Conservation (phyloP, 2,888 invertebrate species). For the Erebia ligea region DNA sequence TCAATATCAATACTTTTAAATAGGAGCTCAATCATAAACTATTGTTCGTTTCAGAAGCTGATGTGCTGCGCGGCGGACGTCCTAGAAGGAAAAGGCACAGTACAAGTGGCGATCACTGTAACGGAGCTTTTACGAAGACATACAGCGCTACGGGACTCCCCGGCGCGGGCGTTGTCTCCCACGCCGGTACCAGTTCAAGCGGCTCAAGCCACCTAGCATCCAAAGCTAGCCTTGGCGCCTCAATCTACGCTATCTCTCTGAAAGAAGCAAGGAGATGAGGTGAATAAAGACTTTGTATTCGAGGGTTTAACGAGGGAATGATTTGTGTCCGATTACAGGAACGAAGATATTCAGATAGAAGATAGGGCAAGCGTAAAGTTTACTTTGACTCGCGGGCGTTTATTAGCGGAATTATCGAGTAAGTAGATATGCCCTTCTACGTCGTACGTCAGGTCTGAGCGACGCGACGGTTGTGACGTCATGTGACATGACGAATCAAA, state of each 20-base stretch:
- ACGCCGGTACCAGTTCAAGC: conserved; percentile 38
- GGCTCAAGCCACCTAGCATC: conserved; percentile 71
- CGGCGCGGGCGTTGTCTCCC: conserved; percentile 40
- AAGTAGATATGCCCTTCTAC: too few relatives aligned
- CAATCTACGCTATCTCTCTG: conserved; percentile 65
- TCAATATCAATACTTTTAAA: too few relatives aligned
- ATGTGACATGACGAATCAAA: too few relatives aligned
- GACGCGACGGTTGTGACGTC: too few relatives aligned
- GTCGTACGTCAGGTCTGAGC: too few relatives aligned
- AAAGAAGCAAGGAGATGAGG: conserved; percentile 2
- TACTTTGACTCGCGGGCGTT: background rate
- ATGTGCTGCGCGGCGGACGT: conserved; percentile 96
- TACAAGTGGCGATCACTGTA: conserved; percentile 95
- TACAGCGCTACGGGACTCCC: conserved; percentile 48
- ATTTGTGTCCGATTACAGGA: background rate
- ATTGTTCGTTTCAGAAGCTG: conserved; percentile 87
- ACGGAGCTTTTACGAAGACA: conserved; percentile 89
- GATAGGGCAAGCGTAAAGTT: background rate
- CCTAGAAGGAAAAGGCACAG: conserved; percentile 94
- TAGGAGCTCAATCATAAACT: too few relatives aligned
- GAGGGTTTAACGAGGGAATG: conserved; percentile 3
- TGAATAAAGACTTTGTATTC: conserved; percentile 20
- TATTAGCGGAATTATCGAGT: too few relatives aligned
- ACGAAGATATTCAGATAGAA: too few relatives aligned
- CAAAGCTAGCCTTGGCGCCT: conserved; percentile 69